These are phyloP conservation scores for Fundulus diaphanus DNA, from an alignment of 2,797 vertebrate species.

Conservation along the genomic window DNA sequence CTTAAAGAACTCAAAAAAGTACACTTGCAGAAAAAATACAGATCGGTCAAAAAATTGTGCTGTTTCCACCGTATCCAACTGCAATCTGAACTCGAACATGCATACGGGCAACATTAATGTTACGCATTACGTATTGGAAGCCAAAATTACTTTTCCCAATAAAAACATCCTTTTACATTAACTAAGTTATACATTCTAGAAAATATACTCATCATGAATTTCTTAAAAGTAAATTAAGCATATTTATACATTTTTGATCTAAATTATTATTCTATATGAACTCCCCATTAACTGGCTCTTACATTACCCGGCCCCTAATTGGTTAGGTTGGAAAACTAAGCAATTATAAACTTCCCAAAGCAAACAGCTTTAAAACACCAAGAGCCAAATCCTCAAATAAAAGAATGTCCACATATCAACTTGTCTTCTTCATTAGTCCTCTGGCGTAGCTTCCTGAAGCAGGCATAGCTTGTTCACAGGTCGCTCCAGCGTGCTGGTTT, in stretches of 20 bases:
- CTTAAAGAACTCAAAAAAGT: not conserved
- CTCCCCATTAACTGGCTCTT: too few species aligned
- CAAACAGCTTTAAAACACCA: not conserved
- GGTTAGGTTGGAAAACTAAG: not conserved
- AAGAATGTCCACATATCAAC: too few species aligned
- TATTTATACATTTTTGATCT: too few species aligned
- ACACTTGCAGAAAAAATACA: not conserved
- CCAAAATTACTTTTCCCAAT: not conserved
- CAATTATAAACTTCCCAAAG: not conserved
- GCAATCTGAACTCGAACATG: not conserved
- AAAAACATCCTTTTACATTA: not conserved
- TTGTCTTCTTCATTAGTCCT: too few species aligned
- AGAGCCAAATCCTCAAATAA: too few species aligned
- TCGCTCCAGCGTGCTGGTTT: slow-evolving; percentile 23
- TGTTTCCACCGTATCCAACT: not conserved
- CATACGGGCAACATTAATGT: not conserved
- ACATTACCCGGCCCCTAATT: not conserved
- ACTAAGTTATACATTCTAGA: too few species aligned
- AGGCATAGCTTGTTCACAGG: slow-evolving; percentile 5
- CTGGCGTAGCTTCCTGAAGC: too few species aligned
- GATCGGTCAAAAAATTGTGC: not conserved
- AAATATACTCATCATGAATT: too few species aligned
- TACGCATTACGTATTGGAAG: not conserved
- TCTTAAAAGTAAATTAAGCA: too few species aligned
- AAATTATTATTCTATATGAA: too few species aligned